A percentile compares a stretch with the other conserved stretches of the same genome.
phyloP scores from a whole-genome alignment of 2,888 invertebrate species.

The Phyllotreta cruciferae region DNA sequence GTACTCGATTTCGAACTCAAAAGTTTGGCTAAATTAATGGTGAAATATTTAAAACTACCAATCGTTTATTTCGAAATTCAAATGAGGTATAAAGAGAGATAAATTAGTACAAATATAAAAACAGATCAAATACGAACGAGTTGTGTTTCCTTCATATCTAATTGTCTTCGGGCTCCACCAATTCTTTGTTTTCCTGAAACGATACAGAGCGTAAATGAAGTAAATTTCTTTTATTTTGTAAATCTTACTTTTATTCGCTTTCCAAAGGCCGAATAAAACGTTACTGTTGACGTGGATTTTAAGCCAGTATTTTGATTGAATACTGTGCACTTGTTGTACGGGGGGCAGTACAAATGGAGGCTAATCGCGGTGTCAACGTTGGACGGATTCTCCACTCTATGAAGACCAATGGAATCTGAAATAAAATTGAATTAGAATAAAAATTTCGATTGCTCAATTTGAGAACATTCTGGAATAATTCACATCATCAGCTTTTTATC shows the following conservation, averaged over 20 bases:
- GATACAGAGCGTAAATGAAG: too few species aligned
- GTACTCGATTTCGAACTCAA: too few species aligned
- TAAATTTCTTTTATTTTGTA: too few species aligned
- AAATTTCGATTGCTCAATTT: too few species aligned
- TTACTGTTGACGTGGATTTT: constrained; percentile 73
- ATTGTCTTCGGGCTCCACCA: constrained; percentile 54
- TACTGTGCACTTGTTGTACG: constrained; percentile 85
- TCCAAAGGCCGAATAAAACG: constrained; percentile 94
- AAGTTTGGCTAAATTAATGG: too few species aligned
- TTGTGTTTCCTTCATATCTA: constrained; percentile 32
- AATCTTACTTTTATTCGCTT: constrained; percentile 73
- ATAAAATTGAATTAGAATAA: constrained; percentile 21
- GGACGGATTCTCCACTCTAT: constrained; percentile 94
- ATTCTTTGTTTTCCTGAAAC: constrained; percentile 49
- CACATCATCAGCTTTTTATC: too few species aligned
- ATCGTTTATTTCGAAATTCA: too few species aligned
- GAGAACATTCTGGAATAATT: constrained; percentile 2
- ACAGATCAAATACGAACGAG: not conserved
- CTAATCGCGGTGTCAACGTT: constrained; percentile 89
- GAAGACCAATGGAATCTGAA: constrained; percentile 90
- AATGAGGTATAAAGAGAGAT: not conserved
- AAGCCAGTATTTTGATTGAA: constrained; percentile 93
- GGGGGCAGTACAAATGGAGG: constrained; percentile 94
- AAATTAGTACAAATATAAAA: not conserved
- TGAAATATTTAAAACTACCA: too few species aligned